Evolutionary conservation across 2,113 vertebrate genomes (phyloP), one percentile per base, ranked within the genome.

Genomic region (Alethe diademata): DNA sequence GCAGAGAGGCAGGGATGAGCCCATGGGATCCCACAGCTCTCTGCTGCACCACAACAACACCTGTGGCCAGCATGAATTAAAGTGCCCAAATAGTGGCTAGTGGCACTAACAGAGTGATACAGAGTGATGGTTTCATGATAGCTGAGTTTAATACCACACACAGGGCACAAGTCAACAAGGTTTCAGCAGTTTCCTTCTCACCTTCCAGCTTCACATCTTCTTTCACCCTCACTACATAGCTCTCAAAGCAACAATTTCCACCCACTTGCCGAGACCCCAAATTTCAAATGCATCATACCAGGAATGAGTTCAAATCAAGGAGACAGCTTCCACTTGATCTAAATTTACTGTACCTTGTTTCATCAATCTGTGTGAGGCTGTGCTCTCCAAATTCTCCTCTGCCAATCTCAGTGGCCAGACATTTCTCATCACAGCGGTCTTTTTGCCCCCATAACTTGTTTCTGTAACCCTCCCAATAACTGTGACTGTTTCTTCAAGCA

Each of bases 11-110:
- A 54, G 42, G 35, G 17, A 6, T 36, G 25, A 35, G 14, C 42
- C 53, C 11, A 1, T 0, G 1, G 25, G 25, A 47, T 38, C 8
- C 40, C 36, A 5, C 0, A 1, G 35, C 29, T 51, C 17, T 67
- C 78, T 70, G 88, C 29, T 58, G 36, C 25, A 76, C 12, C 53
- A 66, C 19, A 74, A 19, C 28, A 67, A 0, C 16, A n/a, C 9
- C 8, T 4, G 15, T 18, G 24, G 14, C 31, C 66, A 74, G 6
- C 22, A 36, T 19, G 19, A 90, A 56, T 14, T 50, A 22, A 42
- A 78, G 25, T 14, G 31, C 16, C 50, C 38, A 83, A 92, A 76
- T 62, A 62, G 20, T 56, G 43, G 33, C 13, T 56, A 66, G 19
- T 51, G 47, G 28, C 14, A 73, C 25, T 24, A 64, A 79, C 5